phyloP scores from a whole-genome alignment of 1,140 invertebrate genomes.

The Polypedilum pembai region DNA sequence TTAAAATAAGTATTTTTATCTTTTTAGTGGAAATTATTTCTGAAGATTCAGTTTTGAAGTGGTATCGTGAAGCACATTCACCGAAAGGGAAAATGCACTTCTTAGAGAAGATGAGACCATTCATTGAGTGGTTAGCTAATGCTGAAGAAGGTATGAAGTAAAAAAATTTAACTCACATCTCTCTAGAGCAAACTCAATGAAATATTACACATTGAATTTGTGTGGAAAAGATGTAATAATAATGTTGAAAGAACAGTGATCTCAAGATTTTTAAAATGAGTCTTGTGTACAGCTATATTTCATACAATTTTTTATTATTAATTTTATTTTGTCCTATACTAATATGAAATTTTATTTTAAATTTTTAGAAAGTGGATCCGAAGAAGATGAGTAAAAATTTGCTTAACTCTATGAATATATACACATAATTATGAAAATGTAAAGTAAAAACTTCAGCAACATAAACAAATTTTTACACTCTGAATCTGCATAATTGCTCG shows the following conservation, averaged over 20 bases:
- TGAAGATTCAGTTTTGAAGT: slow-evolving; percentile 86
- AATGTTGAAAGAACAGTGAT: background rate
- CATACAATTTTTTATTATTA: background rate
- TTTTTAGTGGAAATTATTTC: slow-evolving; percentile 72
- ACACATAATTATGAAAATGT: background rate
- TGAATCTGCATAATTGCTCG: too few relatives aligned
- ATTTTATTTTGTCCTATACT: background rate
- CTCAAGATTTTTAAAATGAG: background rate
- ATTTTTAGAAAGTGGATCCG: slow-evolving; percentile 8
- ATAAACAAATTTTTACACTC: background rate
- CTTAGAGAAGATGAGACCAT: slow-evolving; percentile 95
- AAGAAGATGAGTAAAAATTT: slow-evolving; percentile 21
- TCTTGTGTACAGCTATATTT: background rate
- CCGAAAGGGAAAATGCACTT: slow-evolving; percentile 94
- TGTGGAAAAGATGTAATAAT: slow-evolving; percentile 1
- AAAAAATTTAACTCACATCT: background rate
- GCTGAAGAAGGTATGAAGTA: slow-evolving; percentile 77
- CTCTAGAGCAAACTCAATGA: slow-evolving; percentile 5
- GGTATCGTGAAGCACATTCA: slow-evolving; percentile 88
- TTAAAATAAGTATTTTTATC: slow-evolving; percentile 26
- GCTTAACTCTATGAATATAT: background rate
- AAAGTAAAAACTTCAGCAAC: background rate
- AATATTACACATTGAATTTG: background rate
- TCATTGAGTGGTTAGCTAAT: slow-evolving; percentile 93
- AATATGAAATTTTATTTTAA: background rate